Base-by-base conservation (phyloP, 1,140 invertebrate species). In the Sarcophaga bullata region DNA sequence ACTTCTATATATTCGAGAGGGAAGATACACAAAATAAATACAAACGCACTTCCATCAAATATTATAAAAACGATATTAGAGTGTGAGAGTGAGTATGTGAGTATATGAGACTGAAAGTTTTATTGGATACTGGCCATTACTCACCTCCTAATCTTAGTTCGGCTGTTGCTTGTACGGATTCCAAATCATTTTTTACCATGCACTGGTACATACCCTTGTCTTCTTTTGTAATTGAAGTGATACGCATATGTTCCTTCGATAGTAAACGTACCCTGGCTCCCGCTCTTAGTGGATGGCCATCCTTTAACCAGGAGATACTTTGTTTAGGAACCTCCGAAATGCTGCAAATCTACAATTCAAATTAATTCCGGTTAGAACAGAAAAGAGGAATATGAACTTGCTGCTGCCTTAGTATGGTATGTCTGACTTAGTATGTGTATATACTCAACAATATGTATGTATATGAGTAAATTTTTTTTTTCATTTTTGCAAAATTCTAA, bases 141-240 rank as follows among this genome's bases (percentile, higher is more conserved):
- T 91, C 89, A 96, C 95, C 95, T 90, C 95, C 95, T 15, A 96
- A 91, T 48, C 93, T 90, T 9, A 96, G 88, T 87, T 96, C 94
- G 4, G 94, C 94, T 0, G 94, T 93, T 8, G 93, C 94, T 85
- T 96, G 95, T 2, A 93, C 93, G 78, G 93, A 94, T 84, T 95
- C 94, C 76, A 93, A 86, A 84, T 95, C 94, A 83, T 94, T 93
- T 81, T 93, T 92, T 1, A 94, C 94, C 84, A 96, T 93, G 87
- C 96, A 96, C 89, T 97, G 96, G 91, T 96, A 97, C 94, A 97
- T 95, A 37, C 95, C 96, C 62, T 94, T 92, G 86, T 96, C 95
- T 58, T 95, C 93, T 52, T 94, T 92, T 72, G 92, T 92, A 2
- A 96, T 94, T 17, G 93, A 92, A 80, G 92, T 92, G 25, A 96